Evolutionary conservation across 2,113 vertebrate species (phyloP), one percentile per base, ranked within the genome.

Genomic region (Calonectris borealis): DNA sequence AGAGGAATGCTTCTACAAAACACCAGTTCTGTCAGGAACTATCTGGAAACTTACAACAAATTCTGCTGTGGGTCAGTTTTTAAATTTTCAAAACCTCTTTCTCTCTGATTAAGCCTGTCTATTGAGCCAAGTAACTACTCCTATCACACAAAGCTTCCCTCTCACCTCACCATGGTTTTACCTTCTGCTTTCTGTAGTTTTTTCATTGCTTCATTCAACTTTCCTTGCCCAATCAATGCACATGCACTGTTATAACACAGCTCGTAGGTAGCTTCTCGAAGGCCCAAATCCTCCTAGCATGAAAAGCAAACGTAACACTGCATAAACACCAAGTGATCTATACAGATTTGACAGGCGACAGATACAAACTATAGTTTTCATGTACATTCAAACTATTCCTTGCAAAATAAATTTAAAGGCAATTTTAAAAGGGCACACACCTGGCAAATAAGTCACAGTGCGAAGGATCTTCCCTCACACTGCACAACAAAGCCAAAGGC

Each of bases 171-270:
- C 60, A 52, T 6, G 40, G 36, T 62, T 97, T 93, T 97, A 99
- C 99, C 99, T 98, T 99, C 99, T 88, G 99, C 99, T 98, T 99
- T 98, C 61, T 96, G 98, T 26, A 99, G 98, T 91, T 99, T 99
- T 91, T 98, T 99, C 97, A 99, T 97, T 62, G 99, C 99, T 91
- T 99, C 98, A 8, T 94, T 98, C 51, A 99, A 94, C 69, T 98
- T 98, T 79, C 98, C 99, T 97, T 99, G 99, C 62, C 99, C 99
- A 97, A 99, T 99, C 78, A 99, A 98, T 24, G 98, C 97, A 95
- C 99, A 99, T 4, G 99, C 98, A 90, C 98, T 93, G 60, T 99
- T 99, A 97, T 99, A 99, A 97, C 99, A 99, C 75, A 99, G 98
- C 96, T 99, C 99, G 0, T 99, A 99, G 3, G 99, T 99, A 15